Conservation (phyloP, 2,888 invertebrate species). For the Erynnis tages region DNA sequence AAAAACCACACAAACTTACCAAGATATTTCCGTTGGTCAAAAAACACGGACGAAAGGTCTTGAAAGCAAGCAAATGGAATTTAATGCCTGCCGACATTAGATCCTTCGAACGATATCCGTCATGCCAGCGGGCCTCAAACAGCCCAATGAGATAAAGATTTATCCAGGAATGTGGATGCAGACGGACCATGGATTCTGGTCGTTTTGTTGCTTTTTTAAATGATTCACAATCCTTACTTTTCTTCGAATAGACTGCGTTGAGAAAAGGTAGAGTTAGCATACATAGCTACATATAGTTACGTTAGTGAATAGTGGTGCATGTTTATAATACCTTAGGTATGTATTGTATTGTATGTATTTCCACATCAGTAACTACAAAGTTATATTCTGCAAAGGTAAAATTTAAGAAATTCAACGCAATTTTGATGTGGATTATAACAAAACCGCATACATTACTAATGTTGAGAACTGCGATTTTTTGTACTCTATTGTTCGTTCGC, state of each 20-base stretch:
- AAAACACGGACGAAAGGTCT: conserved; percentile 8
- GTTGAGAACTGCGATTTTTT: conserved; percentile 50
- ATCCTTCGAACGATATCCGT: conserved; percentile 21
- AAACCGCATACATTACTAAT: not conserved
- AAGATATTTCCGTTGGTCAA: not conserved
- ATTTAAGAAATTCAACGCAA: no score
- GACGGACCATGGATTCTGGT: conserved; percentile 37
- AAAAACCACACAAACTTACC: no score
- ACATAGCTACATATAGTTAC: no score
- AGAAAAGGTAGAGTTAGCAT: no score
- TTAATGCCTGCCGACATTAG: conserved; percentile 11
- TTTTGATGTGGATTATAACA: no score
- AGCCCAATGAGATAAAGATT: conserved; percentile 43
- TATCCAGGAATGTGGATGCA: conserved; percentile 52
- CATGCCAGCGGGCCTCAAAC: conserved; percentile 33
- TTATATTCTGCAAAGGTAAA: no score
- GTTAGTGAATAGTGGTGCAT: no score
- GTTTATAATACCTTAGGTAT: no score
- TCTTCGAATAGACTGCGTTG: not conserved
- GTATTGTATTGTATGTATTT: no score
- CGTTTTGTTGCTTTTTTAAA: not conserved
- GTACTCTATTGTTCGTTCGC: conserved; percentile 54
- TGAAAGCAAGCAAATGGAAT: conserved; percentile 11
- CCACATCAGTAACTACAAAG: no score
- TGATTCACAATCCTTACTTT: not conserved